Base-by-base conservation (phyloP, 1,140 invertebrate species). In the Batillaria attramentaria region DNA sequence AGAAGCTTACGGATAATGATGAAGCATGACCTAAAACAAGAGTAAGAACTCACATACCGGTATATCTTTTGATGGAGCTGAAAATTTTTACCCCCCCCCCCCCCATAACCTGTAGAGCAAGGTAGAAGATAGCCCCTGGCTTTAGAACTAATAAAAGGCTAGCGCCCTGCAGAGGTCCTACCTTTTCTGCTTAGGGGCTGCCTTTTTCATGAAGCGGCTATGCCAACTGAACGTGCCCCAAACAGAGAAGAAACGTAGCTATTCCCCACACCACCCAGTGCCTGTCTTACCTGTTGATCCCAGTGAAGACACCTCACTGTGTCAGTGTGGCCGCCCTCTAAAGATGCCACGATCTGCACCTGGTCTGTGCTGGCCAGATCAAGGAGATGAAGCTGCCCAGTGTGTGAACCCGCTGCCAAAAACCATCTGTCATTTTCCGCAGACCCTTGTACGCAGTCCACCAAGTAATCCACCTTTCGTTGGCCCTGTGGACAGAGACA, bases 281-380 rank as follows among this genome's bases (percentile, higher is more conserved):
- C 54, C n/a, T n/a, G n/a, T n/a, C n/a, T n/a, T 54, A 84, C 83
- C 73, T 83, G 37, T 20, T 70, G 42, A 70, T 84, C 79, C 84
- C 84, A 86, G n/a, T 79, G 42, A 1, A 76, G 68, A 78, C 84
- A 86, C 54, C 84, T 72, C 2, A 86, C 81, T 57, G 80, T 84
- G 5, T 72, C 70, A 35, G 54, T 72, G 50, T 86, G 84, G n/a
- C 84, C 84, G 0, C 77, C 80, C 18, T 42, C 28, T 35, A 86
- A 73, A 39, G 78, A 72, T 35, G 72, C 65, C 5, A 76, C 37
- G 1, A 79, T 62, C 60, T 57, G 70, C 13, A 46, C 24, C 28
- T 37, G 6, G 16, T 72, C 54, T 20, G 42, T 20, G 46, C 54
- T 43, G 18, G 70, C 33, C 24, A 72, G 24, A 24, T 72, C 70